Base-by-base conservation (phyloP, 2,797 vertebrate species). In the Acipenser transmontanus region DNA sequence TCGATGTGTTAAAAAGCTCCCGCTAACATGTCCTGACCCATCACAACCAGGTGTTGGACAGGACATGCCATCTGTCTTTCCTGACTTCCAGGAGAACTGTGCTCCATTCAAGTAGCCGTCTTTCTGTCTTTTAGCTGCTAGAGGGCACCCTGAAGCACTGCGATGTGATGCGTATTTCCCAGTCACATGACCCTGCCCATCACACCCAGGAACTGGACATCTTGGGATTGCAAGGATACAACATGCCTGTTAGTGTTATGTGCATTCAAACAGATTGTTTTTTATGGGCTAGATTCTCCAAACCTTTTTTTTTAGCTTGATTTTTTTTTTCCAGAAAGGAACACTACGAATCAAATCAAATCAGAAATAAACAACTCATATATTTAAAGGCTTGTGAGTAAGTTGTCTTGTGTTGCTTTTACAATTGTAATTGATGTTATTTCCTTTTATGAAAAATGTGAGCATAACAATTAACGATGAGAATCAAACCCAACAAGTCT, bases 81-180 rank as follows among this genome's bases (percentile, higher is more conserved):
- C 96, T 1, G 95, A 95, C 84, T 98, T 98, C 96, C 96, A 99
- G 1, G 96, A 97, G 89, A 98, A 98, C 85, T 98, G 97, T 68
- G 96, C 93, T 66, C 96, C 95, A 6, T 96, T 98, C 67, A 98
- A 88, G 84, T 97, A 99, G 11, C 97, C 95, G 61, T 99, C 97
- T 78, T 98, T 98, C 76, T 99, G 97, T 69, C 97, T 87, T 82
- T 99, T 99, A 80, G 97, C 96, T 11, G 96, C 96, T 68, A 99
- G 86, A 52, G 96, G 97, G 78, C 97, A 99, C 61, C 97, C 97
- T 0, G 96, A 99, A 0, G 97, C 97, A 64, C 96, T 99, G 85
- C 96, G 92, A 85, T 99, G 97, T 17, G 97, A 99, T 0, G 93
- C 97, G 0, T 98, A 99, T 83, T 99, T 99, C 73, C 96, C 96